phyloP scores from a whole-genome alignment of 2,888 invertebrate genomes.

The Platerodrilus igneus region DNA sequence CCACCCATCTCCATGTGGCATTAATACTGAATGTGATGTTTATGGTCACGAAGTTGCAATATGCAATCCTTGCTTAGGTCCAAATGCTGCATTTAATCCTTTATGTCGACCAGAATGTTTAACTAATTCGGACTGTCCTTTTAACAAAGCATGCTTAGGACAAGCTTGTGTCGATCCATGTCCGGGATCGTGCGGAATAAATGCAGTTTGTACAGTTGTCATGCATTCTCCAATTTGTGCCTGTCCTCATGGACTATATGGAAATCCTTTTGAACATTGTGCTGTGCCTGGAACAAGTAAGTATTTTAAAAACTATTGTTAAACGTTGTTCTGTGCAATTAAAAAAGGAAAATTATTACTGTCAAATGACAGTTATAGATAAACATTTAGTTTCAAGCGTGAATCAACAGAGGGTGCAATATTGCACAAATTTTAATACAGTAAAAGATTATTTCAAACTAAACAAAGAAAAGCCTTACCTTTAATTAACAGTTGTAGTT shows the following conservation, averaged over 20 bases:
- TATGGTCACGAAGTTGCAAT: slow-evolving; percentile 73
- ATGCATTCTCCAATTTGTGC: slow-evolving; percentile 69
- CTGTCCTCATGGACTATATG: slow-evolving; percentile 62
- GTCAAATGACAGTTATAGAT: no score
- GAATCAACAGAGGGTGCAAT: no score
- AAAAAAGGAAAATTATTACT: no score
- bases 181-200: slow-evolving; percentile 72
- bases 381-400: no score
- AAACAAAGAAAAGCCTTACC: no score
- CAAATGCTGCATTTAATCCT: slow-evolving; percentile 63
- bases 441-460: no score
- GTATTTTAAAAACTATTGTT: no score
- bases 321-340: no score
- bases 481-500: no score
- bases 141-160: slow-evolving; percentile 69
- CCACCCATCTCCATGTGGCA: slow-evolving; percentile 72
- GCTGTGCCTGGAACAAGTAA: slow-evolving; percentile 37
- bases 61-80: slow-evolving; percentile 71
- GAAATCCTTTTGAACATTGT: slow-evolving; percentile 77
- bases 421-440: no score
- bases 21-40: slow-evolving; percentile 62
- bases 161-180: slow-evolving; percentile 74
- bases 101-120: slow-evolving; percentile 80
- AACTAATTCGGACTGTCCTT: slow-evolving; percentile 73
- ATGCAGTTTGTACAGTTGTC: slow-evolving; percentile 66